Percentiles rank a stretch among this genome's conserved stretches.
Evolutionary conservation across 2,888 invertebrate species (phyloP).

Genomic region (Diploptera punctata): DNA sequence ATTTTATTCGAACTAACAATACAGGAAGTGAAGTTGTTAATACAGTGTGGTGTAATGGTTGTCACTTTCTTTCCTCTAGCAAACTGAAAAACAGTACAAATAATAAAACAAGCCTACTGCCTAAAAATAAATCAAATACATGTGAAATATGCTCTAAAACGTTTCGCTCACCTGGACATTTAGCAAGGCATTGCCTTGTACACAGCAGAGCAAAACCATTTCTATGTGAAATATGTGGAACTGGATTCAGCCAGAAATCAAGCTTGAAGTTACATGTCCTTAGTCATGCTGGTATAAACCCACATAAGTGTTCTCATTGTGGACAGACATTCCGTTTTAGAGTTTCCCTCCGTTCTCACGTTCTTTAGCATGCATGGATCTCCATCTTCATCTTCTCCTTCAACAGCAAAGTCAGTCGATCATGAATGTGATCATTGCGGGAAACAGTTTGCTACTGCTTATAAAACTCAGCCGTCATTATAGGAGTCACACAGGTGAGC

Average conservation of each 20-base stretch:
- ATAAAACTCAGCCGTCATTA: conserved; percentile 45
- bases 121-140: conserved; percentile 12
- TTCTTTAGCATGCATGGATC: conserved; percentile 44
- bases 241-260: conserved; percentile 42
- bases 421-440: conserved; percentile 46
- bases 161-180: conserved; percentile 42
- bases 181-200: conserved; percentile 44
- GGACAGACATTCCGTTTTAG: conserved; percentile 44
- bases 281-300: conserved; percentile 44
- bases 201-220: conserved; percentile 47
- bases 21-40: conserved; percentile 39
- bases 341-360: conserved; percentile 44
- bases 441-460: conserved; percentile 45
- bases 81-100: conserved; percentile 2
- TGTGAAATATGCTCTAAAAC: conserved; percentile 45
- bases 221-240: conserved; percentile 45
- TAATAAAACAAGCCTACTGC: background rate
- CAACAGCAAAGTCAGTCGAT: conserved; percentile 34
- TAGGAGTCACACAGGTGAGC: conserved; percentile 46
- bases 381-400: conserved; percentile 44
- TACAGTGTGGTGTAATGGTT: conserved; percentile 40
- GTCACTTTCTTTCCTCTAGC: conserved; percentile 28
- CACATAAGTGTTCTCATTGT: conserved; percentile 45
- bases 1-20: conserved; percentile 41
- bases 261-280: conserved; percentile 43